phyloP scores from a whole-genome alignment of 2,888 invertebrate species.

The Beris morrisii region DNA sequence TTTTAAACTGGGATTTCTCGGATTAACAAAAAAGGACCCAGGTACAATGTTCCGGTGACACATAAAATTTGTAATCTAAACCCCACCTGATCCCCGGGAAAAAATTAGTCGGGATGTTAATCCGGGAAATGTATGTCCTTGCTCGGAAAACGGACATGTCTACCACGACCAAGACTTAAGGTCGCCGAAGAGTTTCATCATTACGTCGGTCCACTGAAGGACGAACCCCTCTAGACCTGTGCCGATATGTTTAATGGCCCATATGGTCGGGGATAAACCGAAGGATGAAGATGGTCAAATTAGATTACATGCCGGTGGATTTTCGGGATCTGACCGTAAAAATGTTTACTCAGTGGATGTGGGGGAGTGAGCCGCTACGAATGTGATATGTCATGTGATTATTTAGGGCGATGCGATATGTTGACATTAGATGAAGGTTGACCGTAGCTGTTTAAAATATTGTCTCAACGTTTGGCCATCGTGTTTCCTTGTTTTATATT shows the following conservation, averaged over 20 bases:
- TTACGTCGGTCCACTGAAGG: background rate
- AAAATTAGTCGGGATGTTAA: conserved; percentile 30
- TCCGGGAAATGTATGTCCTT: conserved; percentile 15
- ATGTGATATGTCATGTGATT: too few relatives aligned
- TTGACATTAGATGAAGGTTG: too few relatives aligned
- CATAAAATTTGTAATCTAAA: background rate
- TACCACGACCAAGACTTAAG: conserved; percentile 4
- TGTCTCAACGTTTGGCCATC: too few relatives aligned
- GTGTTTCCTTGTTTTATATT: too few relatives aligned
- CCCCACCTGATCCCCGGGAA: conserved; percentile 23
- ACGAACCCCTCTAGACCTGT: conserved; percentile 1
- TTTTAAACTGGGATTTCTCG: conserved; percentile 13
- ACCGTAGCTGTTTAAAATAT: too few relatives aligned
- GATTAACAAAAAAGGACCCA: background rate
- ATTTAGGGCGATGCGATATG: too few relatives aligned
- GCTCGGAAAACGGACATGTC: conserved; percentile 8
- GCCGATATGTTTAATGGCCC: conserved; percentile 41
- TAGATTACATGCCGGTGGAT: conserved; percentile 37
- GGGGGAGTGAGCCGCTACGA: background rate
- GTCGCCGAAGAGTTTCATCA: conserved; percentile 7
- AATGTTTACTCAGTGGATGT: background rate
- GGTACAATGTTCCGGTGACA: too few relatives aligned
- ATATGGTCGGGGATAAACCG: conserved; percentile 36
- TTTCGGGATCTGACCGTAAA: conserved; percentile 22
- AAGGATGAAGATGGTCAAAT: conserved; percentile 40